Conservation (phyloP, 2,888 invertebrate genomes). For the Nezara viridula region DNA sequence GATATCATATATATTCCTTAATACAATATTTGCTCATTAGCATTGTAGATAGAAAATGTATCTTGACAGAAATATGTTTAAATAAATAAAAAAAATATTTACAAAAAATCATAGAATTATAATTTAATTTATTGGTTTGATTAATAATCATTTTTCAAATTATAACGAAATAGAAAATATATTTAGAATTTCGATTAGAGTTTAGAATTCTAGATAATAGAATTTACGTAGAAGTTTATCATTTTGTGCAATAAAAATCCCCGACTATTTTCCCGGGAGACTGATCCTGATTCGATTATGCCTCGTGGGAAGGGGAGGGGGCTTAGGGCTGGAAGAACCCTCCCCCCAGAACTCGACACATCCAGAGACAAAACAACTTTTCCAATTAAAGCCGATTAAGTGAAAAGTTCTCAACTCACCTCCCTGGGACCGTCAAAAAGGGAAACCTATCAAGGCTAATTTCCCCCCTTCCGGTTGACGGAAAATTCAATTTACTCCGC, state of each 20-base stretch:
- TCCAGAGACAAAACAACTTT: slow-evolving; percentile 64
- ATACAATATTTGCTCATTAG: too few species aligned
- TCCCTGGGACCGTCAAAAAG: slow-evolving; percentile 27
- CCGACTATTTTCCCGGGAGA: background rate
- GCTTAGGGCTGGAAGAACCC: background rate
- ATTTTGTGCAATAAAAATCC: background rate
- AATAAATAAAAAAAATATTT: too few species aligned
- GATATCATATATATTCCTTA: too few species aligned
- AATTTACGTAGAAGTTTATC: background rate
- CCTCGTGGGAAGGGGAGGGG: background rate
- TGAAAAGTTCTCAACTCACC: slow-evolving; percentile 64
- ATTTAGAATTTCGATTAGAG: too few species aligned
- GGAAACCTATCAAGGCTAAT: slow-evolving; percentile 40
- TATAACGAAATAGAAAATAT: too few species aligned
- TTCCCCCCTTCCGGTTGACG: slow-evolving; percentile 17
- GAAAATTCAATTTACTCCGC: slow-evolving; percentile 50
- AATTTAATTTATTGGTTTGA: too few species aligned
- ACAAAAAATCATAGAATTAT: too few species aligned
- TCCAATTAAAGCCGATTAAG: slow-evolving; percentile 66
- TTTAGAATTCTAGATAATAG: too few species aligned
- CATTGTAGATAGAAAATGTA: too few species aligned
- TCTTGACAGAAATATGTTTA: too few species aligned
- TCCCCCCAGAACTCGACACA: background rate
- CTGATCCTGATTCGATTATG: slow-evolving; percentile 18
- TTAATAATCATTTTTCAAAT: too few species aligned